Base-by-base conservation (phyloP, 2,113 vertebrate species). In the Petromus typicus region DNA sequence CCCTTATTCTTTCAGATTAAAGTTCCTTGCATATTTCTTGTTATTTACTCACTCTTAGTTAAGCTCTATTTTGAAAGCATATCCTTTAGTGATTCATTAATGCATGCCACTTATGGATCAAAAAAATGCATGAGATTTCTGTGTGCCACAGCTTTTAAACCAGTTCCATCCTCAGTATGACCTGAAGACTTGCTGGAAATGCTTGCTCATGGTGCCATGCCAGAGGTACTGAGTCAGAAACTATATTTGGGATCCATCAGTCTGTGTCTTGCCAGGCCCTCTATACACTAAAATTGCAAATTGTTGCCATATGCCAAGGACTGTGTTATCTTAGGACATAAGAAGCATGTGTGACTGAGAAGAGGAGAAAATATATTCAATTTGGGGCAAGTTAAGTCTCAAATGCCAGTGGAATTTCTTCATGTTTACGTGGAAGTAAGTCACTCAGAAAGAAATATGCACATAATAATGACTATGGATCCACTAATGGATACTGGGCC, bases 321-420 rank as follows among this genome's bases (percentile, higher is more conserved):
- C 59, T 11, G 8, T 87, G 86, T 81, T 85, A 92, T 85, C 85
- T 96, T 63, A 92, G 94, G 86, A 93, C 56, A 90, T 16, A 63
- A 57, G 66, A 96, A 86, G 81, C n/a, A 73, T 20, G 30, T 83
- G 56, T 51, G 69, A 83, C 40, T 79, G 63, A 95, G 45, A 79
- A 5, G 22, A 82, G 45, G 25, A 59, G 30, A 69, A 83, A 90
- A 57, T 37, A 96, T 95, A 92, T 90, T 75, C 69, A 48, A n/a
- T 57, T 96, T 96, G 83, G 76, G 34, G 75, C 67, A 93, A 92
- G 82, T 91, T 79, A 90, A 92, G 45, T 57, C 85, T 86, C 88
- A 73, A 59, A 92, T 45, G 48, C 48, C 37, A 40, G 59, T 8
- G n/a, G 54, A 27, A 73, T 22, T 56, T 89, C 23, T 18, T 91